phyloP scores from a whole-genome alignment of 2,113 vertebrate genomes.

The Sinocyclocheilus anshuiensis region DNA sequence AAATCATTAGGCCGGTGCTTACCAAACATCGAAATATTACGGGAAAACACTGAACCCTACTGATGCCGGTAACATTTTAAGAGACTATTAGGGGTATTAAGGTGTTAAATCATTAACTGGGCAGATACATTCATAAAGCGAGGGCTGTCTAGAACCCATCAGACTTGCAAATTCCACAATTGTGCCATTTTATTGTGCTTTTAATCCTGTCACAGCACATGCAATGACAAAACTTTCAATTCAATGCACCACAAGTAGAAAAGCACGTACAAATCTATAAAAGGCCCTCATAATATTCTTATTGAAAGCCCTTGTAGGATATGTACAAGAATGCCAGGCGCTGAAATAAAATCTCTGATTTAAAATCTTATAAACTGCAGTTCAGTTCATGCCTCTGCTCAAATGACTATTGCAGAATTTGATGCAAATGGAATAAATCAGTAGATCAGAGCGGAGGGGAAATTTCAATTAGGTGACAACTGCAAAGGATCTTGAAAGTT shows the following conservation, averaged over 20 bases:
- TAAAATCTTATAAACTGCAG: slow-evolving; percentile 33
- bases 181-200: slow-evolving; percentile 5
- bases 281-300: slow-evolving; percentile 35
- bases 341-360: slow-evolving; percentile 42
- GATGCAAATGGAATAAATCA: slow-evolving; percentile 51
- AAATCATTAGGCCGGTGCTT: slow-evolving; percentile 28
- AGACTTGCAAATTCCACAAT: slow-evolving; percentile 5
- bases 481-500: slow-evolving; percentile 42
- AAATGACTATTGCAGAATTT: slow-evolving; percentile 48
- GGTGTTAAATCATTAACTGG: slow-evolving; percentile 25
- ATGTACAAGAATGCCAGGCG: slow-evolving; percentile 26
- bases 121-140: not conserved
- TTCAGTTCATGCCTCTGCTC: slow-evolving; percentile 33
- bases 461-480: slow-evolving; percentile 59
- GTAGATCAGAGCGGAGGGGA: slow-evolving; percentile 41
- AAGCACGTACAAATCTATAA: slow-evolving; percentile 15
- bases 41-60: not conserved
- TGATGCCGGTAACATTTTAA: not conserved
- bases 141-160: not conserved
- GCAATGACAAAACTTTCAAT: slow-evolving; percentile 22
- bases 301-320: slow-evolving; percentile 19
- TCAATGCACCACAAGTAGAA: not conserved
- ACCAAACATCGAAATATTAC: not conserved
- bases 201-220: slow-evolving; percentile 21
- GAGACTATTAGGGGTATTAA: slow-evolving; percentile 13